Evolutionary conservation across 1,140 invertebrate genomes (phyloP).

Genomic region (Meloidogyne hapla): DNA sequence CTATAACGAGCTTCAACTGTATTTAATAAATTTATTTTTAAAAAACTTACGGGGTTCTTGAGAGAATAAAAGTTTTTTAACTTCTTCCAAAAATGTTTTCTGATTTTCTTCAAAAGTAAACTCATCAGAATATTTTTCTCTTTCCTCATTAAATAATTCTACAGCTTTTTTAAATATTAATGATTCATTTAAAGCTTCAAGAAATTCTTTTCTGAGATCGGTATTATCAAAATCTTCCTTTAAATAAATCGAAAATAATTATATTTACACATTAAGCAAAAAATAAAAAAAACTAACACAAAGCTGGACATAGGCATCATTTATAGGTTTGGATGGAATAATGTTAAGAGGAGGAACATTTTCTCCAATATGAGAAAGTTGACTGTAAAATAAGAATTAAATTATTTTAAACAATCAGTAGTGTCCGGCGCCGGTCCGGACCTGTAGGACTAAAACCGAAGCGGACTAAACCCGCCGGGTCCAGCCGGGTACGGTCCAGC

Average conservation of each 20-base stretch:
- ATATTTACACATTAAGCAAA: no score
- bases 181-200: not conserved
- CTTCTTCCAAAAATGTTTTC: not conserved
- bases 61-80: not conserved
- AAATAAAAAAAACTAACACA: not conserved
- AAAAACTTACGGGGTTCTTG: not conserved
- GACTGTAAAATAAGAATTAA: not conserved
- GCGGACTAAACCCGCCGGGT: no score
- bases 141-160: not conserved
- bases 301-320: not conserved
- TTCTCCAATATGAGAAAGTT: not conserved
- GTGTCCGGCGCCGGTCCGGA: no score
- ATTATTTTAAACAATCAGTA: not conserved
- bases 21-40: no score
- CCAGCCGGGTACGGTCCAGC: no score
- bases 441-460: no score
- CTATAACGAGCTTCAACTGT: no score
- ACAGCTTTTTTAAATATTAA: not conserved
- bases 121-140: not conserved
- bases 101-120: not conserved
- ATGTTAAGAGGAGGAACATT: not conserved
- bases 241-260: not conserved
- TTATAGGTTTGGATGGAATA: not conserved
- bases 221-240: not conserved
- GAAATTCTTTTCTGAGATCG: not conserved